phyloP scores from a whole-genome alignment of 37 sponge, comb jelly and placozoan genomes.

The Oscarella lobularis region DNA sequence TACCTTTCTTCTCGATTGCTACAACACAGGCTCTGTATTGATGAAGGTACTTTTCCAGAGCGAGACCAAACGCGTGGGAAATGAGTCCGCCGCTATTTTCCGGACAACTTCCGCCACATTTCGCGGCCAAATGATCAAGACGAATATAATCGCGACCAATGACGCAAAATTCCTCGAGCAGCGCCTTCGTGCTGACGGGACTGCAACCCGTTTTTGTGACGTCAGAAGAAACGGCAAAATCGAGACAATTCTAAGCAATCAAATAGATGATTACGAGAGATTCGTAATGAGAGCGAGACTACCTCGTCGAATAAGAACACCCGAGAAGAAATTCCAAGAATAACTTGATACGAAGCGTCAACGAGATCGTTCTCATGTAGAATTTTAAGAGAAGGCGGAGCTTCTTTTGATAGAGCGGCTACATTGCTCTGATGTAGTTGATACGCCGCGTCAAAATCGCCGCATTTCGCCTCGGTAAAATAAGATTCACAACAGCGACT shows the following conservation, averaged over 20 bases:
- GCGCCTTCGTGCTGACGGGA: neutral
- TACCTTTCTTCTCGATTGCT: too few species aligned
- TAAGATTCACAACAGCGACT: neutral
- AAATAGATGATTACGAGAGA: neutral
- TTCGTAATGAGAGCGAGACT: neutral
- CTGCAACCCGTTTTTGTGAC: neutral
- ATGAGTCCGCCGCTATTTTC: neutral
- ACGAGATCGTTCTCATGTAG: neutral
- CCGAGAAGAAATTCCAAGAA: neutral
- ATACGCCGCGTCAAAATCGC: neutral
- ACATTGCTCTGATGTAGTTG: neutral
- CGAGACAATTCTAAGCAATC: neutral
- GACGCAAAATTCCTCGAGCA: neutral
- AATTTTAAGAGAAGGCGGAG: neutral
- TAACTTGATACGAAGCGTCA: neutral
- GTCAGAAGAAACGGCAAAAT: neutral
- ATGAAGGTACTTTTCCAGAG: neutral
- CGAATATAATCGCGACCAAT: neutral
- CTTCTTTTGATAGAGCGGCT: neutral
- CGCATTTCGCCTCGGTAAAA: neutral
- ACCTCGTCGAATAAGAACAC: neutral
- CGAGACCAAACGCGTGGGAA: neutral
- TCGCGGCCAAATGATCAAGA: neutral
- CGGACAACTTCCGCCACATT: neutral
- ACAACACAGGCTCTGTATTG: neutral